phyloP scores from a whole-genome alignment of 2,888 invertebrate genomes.

The Dasypogon diadema region DNA sequence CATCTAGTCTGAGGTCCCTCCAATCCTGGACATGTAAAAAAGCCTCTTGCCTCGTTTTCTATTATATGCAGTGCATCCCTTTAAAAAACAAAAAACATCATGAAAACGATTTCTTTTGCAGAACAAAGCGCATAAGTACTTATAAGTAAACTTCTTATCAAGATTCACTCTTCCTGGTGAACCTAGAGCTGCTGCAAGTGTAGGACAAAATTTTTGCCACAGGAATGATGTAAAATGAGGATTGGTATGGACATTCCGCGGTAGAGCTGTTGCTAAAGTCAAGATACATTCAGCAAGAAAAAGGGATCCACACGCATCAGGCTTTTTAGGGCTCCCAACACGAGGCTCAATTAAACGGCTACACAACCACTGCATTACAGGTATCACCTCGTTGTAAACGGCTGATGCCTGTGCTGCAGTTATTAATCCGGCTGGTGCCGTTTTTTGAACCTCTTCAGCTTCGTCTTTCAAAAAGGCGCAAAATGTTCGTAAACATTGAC shows the following conservation, averaged over 20 bases:
- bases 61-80: constrained; percentile 68
- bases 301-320: constrained; percentile 70
- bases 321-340: constrained; percentile 66
- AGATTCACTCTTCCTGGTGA: constrained; percentile 79
- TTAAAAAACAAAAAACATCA: constrained; percentile 13
- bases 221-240: constrained; percentile 88
- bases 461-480: constrained; percentile 79
- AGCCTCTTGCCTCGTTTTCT: constrained; percentile 68
- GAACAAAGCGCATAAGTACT: too few species aligned
- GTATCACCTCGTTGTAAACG: constrained; percentile 90
- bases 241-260: constrained; percentile 85
- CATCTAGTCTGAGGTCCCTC: constrained; percentile 89
- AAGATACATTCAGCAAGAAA: constrained; percentile 89
- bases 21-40: constrained; percentile 71
- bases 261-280: constrained; percentile 85
- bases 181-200: constrained; percentile 87
- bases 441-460: constrained; percentile 71
- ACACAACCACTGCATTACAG: constrained; percentile 89
- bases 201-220: constrained; percentile 94
- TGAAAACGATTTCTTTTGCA: too few species aligned
- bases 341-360: constrained; percentile 86
- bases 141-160: constrained; percentile 81
- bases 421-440: constrained; percentile 71
- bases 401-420: constrained; percentile 76
- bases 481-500: constrained; percentile 88